phyloP scores from a whole-genome alignment of 2,797 vertebrate species.

The Aeoliscus strigatus region DNA sequence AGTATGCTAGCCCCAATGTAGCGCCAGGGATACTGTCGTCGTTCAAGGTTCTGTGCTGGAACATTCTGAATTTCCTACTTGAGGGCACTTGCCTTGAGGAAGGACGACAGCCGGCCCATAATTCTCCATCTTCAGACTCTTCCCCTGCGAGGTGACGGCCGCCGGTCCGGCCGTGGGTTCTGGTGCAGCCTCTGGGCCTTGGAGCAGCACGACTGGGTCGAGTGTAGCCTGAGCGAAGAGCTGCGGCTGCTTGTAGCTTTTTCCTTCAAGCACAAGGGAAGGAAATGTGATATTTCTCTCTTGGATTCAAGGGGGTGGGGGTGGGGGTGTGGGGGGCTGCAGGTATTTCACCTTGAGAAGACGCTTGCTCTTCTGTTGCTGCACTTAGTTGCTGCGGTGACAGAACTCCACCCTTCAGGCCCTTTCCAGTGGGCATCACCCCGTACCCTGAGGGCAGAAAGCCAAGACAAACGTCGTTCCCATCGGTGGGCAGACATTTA shows the following conservation, averaged over 20 bases:
- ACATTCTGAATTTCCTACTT: slow-evolving; percentile 13
- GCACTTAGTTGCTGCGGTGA: slow-evolving; percentile 37
- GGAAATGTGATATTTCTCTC: no score
- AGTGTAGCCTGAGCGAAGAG: slow-evolving; percentile 19
- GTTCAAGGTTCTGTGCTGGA: no score
- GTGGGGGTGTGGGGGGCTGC: slow-evolving; percentile 13
- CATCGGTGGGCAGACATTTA: no score
- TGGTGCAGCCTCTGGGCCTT: slow-evolving; percentile 15
- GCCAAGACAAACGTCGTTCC: neutral
- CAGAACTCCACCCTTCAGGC: slow-evolving; percentile 50
- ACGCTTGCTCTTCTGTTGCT: slow-evolving; percentile 24
- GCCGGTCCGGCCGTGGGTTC: slow-evolving; percentile 18
- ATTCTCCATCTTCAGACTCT: slow-evolving; percentile 16
- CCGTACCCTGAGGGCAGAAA: slow-evolving; percentile 52
- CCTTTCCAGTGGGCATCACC: slow-evolving; percentile 39
- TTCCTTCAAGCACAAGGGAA: slow-evolving; percentile 38
- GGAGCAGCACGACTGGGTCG: slow-evolving; percentile 18
- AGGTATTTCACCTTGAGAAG: slow-evolving; percentile 14
- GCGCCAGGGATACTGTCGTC: no score
- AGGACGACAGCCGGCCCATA: slow-evolving; percentile 13
- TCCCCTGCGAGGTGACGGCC: slow-evolving; percentile 10
- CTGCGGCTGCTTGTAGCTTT: slow-evolving; percentile 40
- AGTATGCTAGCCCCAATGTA: no score
- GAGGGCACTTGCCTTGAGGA: slow-evolving; percentile 51
- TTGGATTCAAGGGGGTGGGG: no score